Conservation (phyloP, 1,140 invertebrate genomes). For the Drosophila quadrilineata region DNA sequence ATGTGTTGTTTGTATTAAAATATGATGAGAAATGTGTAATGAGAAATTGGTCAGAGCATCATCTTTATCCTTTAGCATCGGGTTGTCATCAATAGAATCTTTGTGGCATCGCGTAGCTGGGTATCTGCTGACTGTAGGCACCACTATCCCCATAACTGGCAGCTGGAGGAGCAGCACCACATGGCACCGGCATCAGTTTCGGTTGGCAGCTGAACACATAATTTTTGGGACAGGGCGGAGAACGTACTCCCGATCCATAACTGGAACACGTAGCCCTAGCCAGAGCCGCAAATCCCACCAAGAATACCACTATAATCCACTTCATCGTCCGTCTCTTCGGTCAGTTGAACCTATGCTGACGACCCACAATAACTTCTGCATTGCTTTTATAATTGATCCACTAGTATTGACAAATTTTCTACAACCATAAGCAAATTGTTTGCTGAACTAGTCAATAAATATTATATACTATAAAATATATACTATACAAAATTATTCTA, state of each 20-base stretch:
- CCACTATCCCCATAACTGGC: constrained; percentile 50
- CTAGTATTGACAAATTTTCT: too few species aligned
- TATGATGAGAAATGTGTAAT: not conserved
- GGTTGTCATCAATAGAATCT: constrained; percentile 4
- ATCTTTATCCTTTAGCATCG: not conserved
- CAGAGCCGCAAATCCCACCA: constrained; percentile 23
- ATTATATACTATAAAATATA: not conserved
- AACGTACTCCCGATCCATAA: constrained; percentile 20
- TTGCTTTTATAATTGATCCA: constrained; percentile 24
- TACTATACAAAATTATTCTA: too few species aligned
- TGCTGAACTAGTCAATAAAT: not conserved
- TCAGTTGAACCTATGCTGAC: not conserved
- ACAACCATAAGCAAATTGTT: too few species aligned
- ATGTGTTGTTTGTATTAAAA: not conserved
- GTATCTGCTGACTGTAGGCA: constrained; percentile 58
- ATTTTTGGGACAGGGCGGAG: constrained; percentile 64
- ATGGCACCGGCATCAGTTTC: constrained; percentile 55
- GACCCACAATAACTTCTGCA: too few species aligned
- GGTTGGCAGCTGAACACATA: constrained; percentile 75
- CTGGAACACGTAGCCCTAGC: not conserved
- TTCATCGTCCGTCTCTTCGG: constrained; percentile 31
- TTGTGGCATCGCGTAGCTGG: constrained; percentile 38
- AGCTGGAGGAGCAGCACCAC: constrained; percentile 28
- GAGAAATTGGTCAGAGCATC: too few species aligned
- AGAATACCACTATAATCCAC: constrained; percentile 13